Base-by-base conservation (phyloP, 2,113 vertebrate genomes). In the Genyomyrus donnyi region DNA sequence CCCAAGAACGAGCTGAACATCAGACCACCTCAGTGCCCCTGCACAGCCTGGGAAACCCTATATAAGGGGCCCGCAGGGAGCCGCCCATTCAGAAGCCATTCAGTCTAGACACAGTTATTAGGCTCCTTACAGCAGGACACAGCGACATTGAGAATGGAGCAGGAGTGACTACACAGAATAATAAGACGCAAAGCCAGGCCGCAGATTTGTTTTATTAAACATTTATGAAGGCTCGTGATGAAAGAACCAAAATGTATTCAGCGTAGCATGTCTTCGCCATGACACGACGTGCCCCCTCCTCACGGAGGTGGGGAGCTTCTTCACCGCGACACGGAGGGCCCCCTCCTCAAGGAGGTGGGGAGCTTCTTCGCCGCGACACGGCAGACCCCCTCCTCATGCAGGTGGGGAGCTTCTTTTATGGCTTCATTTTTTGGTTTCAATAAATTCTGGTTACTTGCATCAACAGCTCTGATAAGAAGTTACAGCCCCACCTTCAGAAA, bases 91-190 rank as follows among this genome's bases (percentile, higher is more conserved):
- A 39, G 15, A 45, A 19, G 50, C 52, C 88, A 52, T 49, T 70
- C 49, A 83, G 70, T 89, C 15, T 52, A 83, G 74, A 89, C 21
- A 42, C 50, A 42, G 70, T 56, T 89, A 83, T 39, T 89, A 89
- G 49, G 53, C 48, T 52, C 31, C 49, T 6, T 53, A 87, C 48
- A 35, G 49, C 85, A n/a, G 85, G 48, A 56, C 85, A 31, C 48
- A 31, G 50, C 5, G n/a, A 87, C 85, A 52, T 39, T 87, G n/a
- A 87, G 17, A 87, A 53, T 39, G 50, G 85, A 2, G 50, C 9
- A 24, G n/a, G 50, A 87, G 85, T 9, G 11, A 87, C 48, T 52
- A 35, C 13, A 87, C 27, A 56, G 85, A 87, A 53, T 35, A 46
- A 84, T 84, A 87, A 56, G 5, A 87, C n/a, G 48, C 31, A 52